Percentiles rank a stretch among this genome's conserved stretches.
phyloP scores from a whole-genome alignment of 2,113 vertebrate genomes.

The Ammospiza nelsoni region DNA sequence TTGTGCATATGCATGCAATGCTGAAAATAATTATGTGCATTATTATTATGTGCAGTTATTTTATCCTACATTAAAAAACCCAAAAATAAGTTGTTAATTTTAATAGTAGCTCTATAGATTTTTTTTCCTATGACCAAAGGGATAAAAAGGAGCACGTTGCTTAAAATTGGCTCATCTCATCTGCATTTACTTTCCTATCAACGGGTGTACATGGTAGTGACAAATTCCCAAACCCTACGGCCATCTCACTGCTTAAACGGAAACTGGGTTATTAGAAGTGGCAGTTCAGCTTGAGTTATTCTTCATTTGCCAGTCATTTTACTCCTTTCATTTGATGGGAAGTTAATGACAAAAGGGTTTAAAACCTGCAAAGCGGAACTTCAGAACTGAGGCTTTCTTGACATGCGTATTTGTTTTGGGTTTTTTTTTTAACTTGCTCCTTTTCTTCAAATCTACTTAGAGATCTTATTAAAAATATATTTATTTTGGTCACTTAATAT shows the following conservation, averaged over 20 bases:
- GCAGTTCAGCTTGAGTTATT: constrained; percentile 42
- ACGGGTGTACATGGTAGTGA: not conserved
- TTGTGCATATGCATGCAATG: accelerated
- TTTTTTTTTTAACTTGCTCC: not conserved
- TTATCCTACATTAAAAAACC: not conserved
- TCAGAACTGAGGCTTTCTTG: not conserved
- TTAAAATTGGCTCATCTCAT: not conserved
- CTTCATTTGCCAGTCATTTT: constrained; percentile 17
- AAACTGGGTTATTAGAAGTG: constrained; percentile 57
- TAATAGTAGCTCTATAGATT: not conserved
- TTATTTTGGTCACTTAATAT: not conserved
- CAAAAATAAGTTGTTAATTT: not conserved
- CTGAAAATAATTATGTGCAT: not conserved
- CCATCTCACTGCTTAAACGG: not conserved
- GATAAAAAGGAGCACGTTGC: not conserved
- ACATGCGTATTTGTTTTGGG: not conserved
- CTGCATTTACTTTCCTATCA: constrained; percentile 14
- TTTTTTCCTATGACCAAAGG: not conserved
- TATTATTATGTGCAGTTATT: not conserved
- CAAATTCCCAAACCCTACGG: constrained; percentile 32
- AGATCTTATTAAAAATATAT: not conserved
- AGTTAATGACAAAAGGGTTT: constrained; percentile 6
- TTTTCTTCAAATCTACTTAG: not conserved
- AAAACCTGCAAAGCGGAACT: constrained; percentile 22
- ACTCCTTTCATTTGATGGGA: not conserved